Base-by-base conservation (phyloP, 2,797 vertebrate genomes). In the Phataginus tetradactyla region DNA sequence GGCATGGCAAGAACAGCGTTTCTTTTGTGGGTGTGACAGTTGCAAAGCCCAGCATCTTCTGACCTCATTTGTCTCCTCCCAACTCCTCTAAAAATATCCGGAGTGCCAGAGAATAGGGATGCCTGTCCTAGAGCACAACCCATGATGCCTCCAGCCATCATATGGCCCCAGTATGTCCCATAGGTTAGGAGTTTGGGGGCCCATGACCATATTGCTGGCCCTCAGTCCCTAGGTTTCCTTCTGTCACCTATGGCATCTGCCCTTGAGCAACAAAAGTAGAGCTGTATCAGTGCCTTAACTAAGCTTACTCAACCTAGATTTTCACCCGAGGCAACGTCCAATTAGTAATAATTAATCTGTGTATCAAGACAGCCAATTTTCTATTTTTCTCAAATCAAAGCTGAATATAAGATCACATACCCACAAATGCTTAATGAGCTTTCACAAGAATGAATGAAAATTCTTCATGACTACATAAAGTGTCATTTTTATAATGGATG, bases 391-490 rank as follows among this genome's bases (percentile, higher is more conserved):
- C 51, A 14, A 49, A 53, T 55, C 53, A 81, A 81, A 91, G 57
- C 34, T 80, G 51, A 34, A 8, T 93, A 85, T 91, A 97, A 94
- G 57, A 85, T 85, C 23, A 61, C 45, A 45, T 75, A 64, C 34
- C 3, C 25, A 78, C 9, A 78, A 59, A 80, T 37, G 2, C 39
- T 87, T 86, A 32, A 34, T 75, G 39, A 59, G 25, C 25, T 85
- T 81, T 83, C 53, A 71, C 45, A 86, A 96, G 88, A 92, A 94
- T 71, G 89, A 90, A 59, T 75, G 34, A 88, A 94, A 91, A 85
- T 75, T 45, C 32, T 91, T 89, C 88, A 85, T 86, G 75, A 77
- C 66, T 59, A 88, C 11, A 37, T 55, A 91, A 86, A 94, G 78
- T 80, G 27, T 91, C 71, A 86, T 57, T 96, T 96, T 86, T 96